Conservation (phyloP, 2,797 vertebrate genomes). For the Pachyuromys duprasi region DNA sequence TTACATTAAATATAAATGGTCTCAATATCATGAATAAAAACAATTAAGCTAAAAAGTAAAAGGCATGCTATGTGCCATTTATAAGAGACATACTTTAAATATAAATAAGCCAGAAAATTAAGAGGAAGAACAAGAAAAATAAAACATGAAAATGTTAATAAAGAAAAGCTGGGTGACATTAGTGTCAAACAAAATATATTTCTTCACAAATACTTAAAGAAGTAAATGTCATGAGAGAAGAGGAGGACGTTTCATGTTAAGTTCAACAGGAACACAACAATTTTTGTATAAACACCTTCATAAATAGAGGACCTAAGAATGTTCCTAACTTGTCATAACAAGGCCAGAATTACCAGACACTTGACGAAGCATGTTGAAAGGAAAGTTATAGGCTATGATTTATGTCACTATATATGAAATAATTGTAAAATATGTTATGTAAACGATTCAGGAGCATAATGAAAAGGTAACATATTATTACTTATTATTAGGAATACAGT, state of each 20-base stretch:
- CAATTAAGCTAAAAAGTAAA: slow-evolving; percentile 12
- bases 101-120: not conserved
- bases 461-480: not conserved
- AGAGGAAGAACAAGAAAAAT: not conserved
- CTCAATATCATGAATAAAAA: not conserved
- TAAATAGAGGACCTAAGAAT: not conserved
- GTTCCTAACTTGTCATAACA: not conserved
- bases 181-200: not conserved
- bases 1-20: not conserved
- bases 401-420: not conserved
- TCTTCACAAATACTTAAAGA: not conserved
- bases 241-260: not conserved
- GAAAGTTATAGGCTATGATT: not conserved
- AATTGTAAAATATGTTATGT: not conserved
- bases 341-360: not conserved
- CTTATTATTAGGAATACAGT: not conserved
- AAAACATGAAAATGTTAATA: not conserved
- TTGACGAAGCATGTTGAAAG: not conserved
- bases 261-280: not conserved
- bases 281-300: not conserved
- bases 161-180: slow-evolving; percentile 5
- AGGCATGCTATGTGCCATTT: not conserved
- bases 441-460: not conserved
- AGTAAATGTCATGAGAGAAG: slow-evolving; percentile 5
- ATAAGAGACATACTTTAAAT: not conserved